Evolutionary conservation across 2,888 invertebrate species (phyloP).

Genomic region (Ctenicera cuprea): DNA sequence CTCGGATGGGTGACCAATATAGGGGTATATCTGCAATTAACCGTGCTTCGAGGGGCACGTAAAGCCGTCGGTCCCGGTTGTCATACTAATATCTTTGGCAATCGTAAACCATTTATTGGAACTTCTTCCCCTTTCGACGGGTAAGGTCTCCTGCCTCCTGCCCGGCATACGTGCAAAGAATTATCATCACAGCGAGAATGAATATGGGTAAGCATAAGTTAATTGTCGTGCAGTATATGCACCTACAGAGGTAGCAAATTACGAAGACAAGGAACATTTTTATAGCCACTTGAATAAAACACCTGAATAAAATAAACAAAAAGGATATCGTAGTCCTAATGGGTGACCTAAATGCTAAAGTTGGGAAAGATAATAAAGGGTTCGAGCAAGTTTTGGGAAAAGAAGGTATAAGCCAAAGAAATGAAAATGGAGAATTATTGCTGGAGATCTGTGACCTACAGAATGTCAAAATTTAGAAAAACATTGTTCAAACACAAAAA

Average conservation of each 20-base stretch:
- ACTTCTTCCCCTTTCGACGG: no score
- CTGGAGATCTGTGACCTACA: neutral
- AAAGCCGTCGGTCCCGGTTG: no score
- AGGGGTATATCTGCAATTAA: no score
- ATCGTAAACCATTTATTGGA: no score
- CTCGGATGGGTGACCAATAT: no score
- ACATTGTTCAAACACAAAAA: neutral
- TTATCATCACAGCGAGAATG: conserved; percentile 4
- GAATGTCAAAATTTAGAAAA: neutral
- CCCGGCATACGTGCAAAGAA: no score
- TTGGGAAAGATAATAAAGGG: neutral
- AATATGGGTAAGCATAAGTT: neutral
- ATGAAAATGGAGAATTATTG: neutral
- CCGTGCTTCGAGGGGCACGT: no score
- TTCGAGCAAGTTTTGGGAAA: conserved; percentile 1
- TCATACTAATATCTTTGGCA: no score
- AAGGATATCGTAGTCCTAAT: neutral
- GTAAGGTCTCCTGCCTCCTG: no score
- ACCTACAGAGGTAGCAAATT: neutral
- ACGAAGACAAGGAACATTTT: neutral
- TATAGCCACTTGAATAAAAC: neutral
- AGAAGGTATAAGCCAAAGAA: neutral
- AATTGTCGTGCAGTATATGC: neutral
- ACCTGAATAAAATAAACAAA: neutral
- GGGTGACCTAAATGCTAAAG: conserved; percentile 3